Base-by-base conservation (phyloP, 2,797 vertebrate genomes). In the Loriculus beryllinus region DNA sequence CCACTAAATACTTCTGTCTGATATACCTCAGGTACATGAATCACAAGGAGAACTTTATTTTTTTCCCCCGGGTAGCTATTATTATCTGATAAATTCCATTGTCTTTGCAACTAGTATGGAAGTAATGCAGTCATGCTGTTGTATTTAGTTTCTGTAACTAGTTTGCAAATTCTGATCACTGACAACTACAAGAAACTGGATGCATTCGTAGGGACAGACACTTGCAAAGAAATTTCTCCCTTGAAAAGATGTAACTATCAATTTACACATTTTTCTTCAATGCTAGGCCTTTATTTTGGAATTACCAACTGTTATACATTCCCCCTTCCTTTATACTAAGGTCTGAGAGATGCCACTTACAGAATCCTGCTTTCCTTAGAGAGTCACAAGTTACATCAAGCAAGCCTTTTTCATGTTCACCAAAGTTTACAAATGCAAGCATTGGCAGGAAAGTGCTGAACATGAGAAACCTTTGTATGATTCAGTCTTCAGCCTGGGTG, bases 191-290 rank as follows among this genome's bases (percentile, higher is more conserved):
- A 77, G 60, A 80, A 87, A 68, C 10, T 52, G 12, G 12, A 28
- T 84, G 22, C 0, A 0, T 69, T 86, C 14, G 1, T 35, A 49
- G 35, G 51, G 56, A 9, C 39, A 82, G 35, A 43, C 25, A 19
- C 33, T 72, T 49, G 23, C 13, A 59, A 72, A 92, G 33, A 68
- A 43, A 33, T 42, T 54, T 29, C 16, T 75, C 16, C 8, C 3
- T 60, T 88, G 64, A 37, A 56, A 72, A 90, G 26, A 7, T 67
- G 7, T 51, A 47, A 31, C 31, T 70, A 8, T 54, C 35, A 43
- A 6, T 76, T 74, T 70, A 33, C 10, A 12, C 5, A 2, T 19
- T 63, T 3, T 33, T 94, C 2, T 75, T 92, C 16, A 39, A 7
- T 68, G 37, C 7, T 80, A 74, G 39, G 40, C 12, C 15, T 82